A percentile compares a stretch with the other conserved stretches of the same genome.
phyloP scores from a whole-genome alignment of 2,797 vertebrate species.

The Diplodus sargus region DNA sequence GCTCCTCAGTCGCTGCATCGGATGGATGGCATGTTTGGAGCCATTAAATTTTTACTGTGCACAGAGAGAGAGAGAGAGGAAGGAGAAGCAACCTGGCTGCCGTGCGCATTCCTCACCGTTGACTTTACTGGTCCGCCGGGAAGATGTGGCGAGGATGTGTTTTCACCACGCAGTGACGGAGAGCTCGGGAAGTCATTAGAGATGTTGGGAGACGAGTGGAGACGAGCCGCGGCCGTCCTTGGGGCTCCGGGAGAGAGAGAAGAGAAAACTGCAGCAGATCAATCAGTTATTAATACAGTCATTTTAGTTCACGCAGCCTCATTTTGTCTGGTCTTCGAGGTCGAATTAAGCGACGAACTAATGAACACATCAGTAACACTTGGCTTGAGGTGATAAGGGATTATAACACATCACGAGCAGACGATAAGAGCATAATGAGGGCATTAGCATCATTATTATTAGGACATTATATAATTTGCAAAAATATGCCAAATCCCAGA shows the following conservation, averaged over 20 bases:
- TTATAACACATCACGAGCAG: conserved; percentile 70
- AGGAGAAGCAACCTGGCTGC: conserved; percentile 49
- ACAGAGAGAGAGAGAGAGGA: conserved; percentile 30
- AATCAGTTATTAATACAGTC: conserved; percentile 60
- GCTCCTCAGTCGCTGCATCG: conserved; percentile 58
- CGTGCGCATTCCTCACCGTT: conserved; percentile 61
- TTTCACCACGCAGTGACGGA: conserved; percentile 65
- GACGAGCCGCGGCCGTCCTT: conserved; percentile 52
- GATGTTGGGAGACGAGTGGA: conserved; percentile 41
- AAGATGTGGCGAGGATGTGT: conserved; percentile 25
- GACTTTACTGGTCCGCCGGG: conserved; percentile 70
- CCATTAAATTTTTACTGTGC: conserved; percentile 71
- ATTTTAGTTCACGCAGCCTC: conserved; percentile 46
- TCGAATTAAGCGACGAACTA: conserved; percentile 60
- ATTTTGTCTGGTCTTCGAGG: conserved; percentile 56
- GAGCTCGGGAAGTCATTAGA: conserved; percentile 63
- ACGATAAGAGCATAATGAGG: conserved; percentile 76
- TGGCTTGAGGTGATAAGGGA: conserved; percentile 71
- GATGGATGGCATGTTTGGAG: conserved; percentile 66
- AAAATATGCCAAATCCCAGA: conserved; percentile 64
- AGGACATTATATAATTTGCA: conserved; percentile 65
- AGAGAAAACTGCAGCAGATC: conserved; percentile 34
- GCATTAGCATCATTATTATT: conserved; percentile 68
- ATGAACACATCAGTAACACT: conserved; percentile 73
- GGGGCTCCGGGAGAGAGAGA: conserved; percentile 3